phyloP scores from a whole-genome alignment of 2,797 vertebrate genomes.

The Pipistrellus pygmaeus region DNA sequence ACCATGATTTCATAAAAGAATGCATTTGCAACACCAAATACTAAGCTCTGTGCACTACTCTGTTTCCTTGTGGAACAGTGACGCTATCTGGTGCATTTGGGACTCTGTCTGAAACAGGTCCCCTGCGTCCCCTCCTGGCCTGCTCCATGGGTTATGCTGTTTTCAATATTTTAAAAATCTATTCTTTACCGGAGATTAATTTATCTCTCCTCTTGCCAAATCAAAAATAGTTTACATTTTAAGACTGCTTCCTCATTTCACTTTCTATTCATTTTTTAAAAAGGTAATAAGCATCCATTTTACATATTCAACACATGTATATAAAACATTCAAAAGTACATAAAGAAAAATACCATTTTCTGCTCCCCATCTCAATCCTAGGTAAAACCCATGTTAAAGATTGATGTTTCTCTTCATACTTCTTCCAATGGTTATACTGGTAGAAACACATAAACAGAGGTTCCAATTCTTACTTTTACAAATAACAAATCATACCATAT shows the following conservation, averaged over 20 bases:
- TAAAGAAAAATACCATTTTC: slow-evolving; percentile 22
- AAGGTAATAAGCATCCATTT: slow-evolving; percentile 35
- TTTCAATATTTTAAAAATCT: slow-evolving; percentile 34
- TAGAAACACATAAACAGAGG: background rate
- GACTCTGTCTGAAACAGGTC: background rate
- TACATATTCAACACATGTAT: slow-evolving; percentile 17
- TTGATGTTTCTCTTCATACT: background rate
- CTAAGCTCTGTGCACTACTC: background rate
- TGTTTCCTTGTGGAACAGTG: background rate
- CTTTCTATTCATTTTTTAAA: slow-evolving; percentile 52
- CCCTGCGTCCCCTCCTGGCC: background rate
- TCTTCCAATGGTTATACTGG: background rate
- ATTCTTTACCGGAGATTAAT: background rate
- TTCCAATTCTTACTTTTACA: slow-evolving; percentile 4
- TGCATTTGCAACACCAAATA: background rate
- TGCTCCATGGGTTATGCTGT: background rate
- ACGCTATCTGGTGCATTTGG: background rate
- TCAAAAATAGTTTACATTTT: slow-evolving; percentile 56
- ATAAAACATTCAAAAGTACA: slow-evolving; percentile 1
- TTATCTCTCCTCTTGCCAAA: slow-evolving; percentile 24
- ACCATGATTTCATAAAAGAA: slow-evolving; percentile 27
- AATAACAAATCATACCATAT: background rate
- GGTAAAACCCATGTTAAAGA: slow-evolving; percentile 8
- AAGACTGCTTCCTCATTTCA: slow-evolving; percentile 63
- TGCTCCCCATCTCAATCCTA: background rate